These are phyloP conservation scores for Micoletzkya japonica DNA, from an alignment of 2,888 invertebrate species.

Conservation along the genomic window DNA sequence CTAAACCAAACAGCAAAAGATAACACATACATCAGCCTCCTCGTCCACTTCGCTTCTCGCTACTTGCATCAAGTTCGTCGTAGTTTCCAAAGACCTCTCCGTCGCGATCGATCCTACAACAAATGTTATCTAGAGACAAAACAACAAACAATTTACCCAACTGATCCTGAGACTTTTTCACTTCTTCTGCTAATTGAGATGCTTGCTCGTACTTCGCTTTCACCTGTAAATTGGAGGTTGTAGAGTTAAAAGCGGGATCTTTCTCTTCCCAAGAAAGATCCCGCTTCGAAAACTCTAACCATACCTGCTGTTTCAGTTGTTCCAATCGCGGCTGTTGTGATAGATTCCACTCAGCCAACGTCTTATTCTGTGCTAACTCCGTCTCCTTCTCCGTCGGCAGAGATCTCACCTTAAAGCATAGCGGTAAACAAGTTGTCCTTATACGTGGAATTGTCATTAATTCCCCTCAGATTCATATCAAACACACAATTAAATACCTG, in stretches of 20 bases:
- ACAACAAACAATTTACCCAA: slow-evolving; percentile 1
- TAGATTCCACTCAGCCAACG: slow-evolving; percentile 87
- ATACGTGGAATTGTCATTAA: not conserved
- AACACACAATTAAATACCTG: slow-evolving; percentile 42
- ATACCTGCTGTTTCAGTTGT: slow-evolving; percentile 29
- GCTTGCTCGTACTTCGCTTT: slow-evolving; percentile 65
- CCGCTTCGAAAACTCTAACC: no score
- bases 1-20: slow-evolving; percentile 28
- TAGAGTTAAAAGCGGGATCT: no score
- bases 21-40: slow-evolving; percentile 77
- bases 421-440: slow-evolving; percentile 11
- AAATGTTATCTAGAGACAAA: not conserved
- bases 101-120: slow-evolving; percentile 77
- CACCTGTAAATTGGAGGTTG: slow-evolving; percentile 1
- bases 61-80: slow-evolving; percentile 84
- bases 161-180: slow-evolving; percentile 50
- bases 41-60: slow-evolving; percentile 91
- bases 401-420: slow-evolving; percentile 74
- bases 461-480: not conserved
- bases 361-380: slow-evolving; percentile 83
- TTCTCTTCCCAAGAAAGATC: no score
- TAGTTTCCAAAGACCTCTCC: slow-evolving; percentile 80
- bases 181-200: slow-evolving; percentile 31
- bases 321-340: slow-evolving; percentile 65
- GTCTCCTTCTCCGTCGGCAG: slow-evolving; percentile 80